Conservation (phyloP, 1,140 invertebrate species). For the honey bee (Apis mellifera) region Amel_HAv3.1 CM009936.2:4955001-4955500, state of each 20-base stretch:
- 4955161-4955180: constrained; percentile 43
- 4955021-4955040: constrained; percentile 63
- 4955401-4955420: too few species aligned
- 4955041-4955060: constrained; percentile 56
- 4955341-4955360: background rate
- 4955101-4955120: constrained; percentile 61
- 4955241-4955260: constrained; percentile 5
- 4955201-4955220: constrained; percentile 2
- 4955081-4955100: constrained; percentile 67
- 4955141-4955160: constrained; percentile 51
- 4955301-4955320: background rate
- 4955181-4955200: background rate
- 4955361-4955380: background rate
- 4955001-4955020: constrained; percentile 63
- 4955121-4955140: constrained; percentile 13
- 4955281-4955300: constrained; percentile 26
- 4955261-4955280: background rate
- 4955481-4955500: too few species aligned
- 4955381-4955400: too few species aligned
- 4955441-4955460: too few species aligned
- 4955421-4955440: too few species aligned
- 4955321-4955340: constrained; percentile 9
- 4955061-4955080: constrained; percentile 49
- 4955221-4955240: background rate
- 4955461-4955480: too few species aligned